phyloP scores from a whole-genome alignment of 2,888 invertebrate species.

The Gymnoscelis rufifasciata region DNA sequence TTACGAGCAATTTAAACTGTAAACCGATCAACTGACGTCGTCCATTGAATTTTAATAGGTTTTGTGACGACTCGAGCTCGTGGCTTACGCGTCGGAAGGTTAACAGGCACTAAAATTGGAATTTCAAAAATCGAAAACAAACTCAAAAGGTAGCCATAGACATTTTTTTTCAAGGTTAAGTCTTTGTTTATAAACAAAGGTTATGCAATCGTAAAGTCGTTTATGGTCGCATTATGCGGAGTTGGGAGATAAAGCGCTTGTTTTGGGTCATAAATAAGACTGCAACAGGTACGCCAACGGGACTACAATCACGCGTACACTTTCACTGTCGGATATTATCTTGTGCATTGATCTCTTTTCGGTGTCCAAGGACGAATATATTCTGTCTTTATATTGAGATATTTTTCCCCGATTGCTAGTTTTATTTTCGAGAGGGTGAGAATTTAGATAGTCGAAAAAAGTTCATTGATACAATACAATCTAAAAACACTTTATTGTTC shows the following conservation, averaged over 20 bases:
- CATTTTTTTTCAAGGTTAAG: constrained; percentile 45
- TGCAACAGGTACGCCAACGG: constrained; percentile 77
- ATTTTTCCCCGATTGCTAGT: neutral
- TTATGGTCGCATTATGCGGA: constrained; percentile 73
- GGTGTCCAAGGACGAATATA: constrained; percentile 18
- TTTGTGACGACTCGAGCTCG: constrained; percentile 25
- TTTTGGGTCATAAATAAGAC: constrained; percentile 78
- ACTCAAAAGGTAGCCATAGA: constrained; percentile 46
- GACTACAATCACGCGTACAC: constrained; percentile 70
- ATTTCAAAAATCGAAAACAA: constrained; percentile 34
- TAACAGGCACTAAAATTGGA: constrained; percentile 54
- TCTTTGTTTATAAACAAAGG: constrained; percentile 76
- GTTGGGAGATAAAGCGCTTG: constrained; percentile 75
- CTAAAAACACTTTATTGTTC: too few relatives aligned
- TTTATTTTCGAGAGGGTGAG: too few relatives aligned
- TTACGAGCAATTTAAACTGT: constrained; percentile 36
- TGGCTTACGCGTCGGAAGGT: constrained; percentile 43
- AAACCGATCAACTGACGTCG: constrained; percentile 32
- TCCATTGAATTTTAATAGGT: constrained; percentile 52
- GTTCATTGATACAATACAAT: too few relatives aligned
- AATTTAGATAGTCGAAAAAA: too few relatives aligned
- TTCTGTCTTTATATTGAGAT: neutral
- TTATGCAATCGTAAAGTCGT: constrained; percentile 72
- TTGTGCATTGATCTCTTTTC: constrained; percentile 56
- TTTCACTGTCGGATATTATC: constrained; percentile 73